Base-by-base conservation (phyloP, 2,797 vertebrate genomes). In the Phrynocephalus vlangalii region DNA sequence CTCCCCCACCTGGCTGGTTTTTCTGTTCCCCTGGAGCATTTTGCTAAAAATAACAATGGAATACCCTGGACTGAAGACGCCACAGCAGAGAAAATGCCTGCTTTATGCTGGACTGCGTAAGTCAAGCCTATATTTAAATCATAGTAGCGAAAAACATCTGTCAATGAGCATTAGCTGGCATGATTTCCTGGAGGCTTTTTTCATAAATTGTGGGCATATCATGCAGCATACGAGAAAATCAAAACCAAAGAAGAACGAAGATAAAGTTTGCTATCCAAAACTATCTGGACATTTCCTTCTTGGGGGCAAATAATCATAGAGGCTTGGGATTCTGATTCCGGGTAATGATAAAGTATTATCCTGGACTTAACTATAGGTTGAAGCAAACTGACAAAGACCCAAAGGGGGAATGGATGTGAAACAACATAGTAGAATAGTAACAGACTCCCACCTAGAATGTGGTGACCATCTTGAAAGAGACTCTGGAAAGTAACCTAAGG, bases 41-140 rank as follows among this genome's bases (percentile, higher is more conserved):
- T 63, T 38, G 78, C 86, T 90, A 44, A 66, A 26, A 92, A 82
- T 52, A 8, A 81, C 82, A 66, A 8, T 70, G 89, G 78, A 33
- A 82, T 92, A 90, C 82, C 13, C 76, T 88, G 76, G 30, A 71
- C 71, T 94, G 87, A 83, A 93, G 92, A 90, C 76, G 79, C 83
- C 92, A 52, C 70, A 78, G 73, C 82, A 3, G 38, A 79, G 85
- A 87, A 76, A 73, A 48, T 0, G 11, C 83, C 86, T 0, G 1
- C 89, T 92, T 95, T 67, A 86, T 88, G 90, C 85, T 85, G 50
- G 68, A 87, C 71, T 94, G 83, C 87, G 93, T 94, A 91, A 92
- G 90, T 63, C 88, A 88, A 92, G 76, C 28, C 90, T 94, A 95
- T 93, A 94, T 94, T 91, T 93, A 94, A 90, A 84, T n/a, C 0